Conservation (phyloP, 2,797 vertebrate species). For the Gallinago solitaria region DNA sequence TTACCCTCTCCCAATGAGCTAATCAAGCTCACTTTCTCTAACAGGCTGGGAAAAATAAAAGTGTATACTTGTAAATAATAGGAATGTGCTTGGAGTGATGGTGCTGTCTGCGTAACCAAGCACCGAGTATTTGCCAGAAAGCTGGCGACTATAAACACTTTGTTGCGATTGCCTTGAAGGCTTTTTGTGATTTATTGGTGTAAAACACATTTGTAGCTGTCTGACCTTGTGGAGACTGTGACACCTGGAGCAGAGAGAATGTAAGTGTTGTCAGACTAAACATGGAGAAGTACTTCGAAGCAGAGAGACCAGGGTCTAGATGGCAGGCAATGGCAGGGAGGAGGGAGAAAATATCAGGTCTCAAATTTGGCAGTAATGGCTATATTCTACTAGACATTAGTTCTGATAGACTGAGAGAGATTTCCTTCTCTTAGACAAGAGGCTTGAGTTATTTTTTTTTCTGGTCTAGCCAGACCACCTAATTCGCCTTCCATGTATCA, state of each 20-base stretch:
- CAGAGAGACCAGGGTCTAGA: background rate
- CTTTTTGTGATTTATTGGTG: background rate
- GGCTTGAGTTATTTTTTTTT: background rate
- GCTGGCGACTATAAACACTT: background rate
- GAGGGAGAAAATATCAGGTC: background rate
- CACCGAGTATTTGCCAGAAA: background rate
- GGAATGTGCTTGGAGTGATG: background rate
- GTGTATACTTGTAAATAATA: background rate
- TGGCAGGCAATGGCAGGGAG: background rate
- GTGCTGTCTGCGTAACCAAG: background rate
- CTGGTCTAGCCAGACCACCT: background rate
- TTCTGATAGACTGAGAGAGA: background rate
- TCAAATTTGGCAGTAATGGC: background rate
- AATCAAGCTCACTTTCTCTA: background rate
- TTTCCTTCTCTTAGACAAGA: background rate
- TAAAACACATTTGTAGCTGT: background rate
- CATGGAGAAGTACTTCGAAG: background rate
- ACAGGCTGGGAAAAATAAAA: background rate
- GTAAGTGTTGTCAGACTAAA: background rate
- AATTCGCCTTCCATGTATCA: accelerated
- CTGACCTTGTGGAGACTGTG: background rate
- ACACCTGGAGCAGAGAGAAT: background rate
- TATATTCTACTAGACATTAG: background rate
- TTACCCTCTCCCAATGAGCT: background rate
- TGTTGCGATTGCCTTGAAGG: background rate